Evolutionary conservation across 2,113 vertebrate species (phyloP).

Genomic region (Lophochroa leadbeateri): DNA sequence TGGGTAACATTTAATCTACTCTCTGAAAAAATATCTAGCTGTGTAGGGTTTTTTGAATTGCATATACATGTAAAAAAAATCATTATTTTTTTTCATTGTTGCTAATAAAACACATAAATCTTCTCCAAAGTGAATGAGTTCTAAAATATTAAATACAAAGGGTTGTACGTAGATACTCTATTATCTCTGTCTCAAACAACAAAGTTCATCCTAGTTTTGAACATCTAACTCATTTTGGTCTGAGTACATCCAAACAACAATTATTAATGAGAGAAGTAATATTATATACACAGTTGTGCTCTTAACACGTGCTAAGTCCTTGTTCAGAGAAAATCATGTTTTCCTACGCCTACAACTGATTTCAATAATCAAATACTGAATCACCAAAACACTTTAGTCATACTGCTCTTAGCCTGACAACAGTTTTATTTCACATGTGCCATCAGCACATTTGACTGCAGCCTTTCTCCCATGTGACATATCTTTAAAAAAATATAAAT

Average conservation of each 20-base stretch:
- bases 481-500: background rate
- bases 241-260: background rate
- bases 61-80: background rate
- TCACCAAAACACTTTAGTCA: constrained; percentile 38
- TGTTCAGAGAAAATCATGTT: background rate
- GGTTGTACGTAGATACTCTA: background rate
- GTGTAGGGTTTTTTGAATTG: background rate
- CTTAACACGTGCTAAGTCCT: background rate
- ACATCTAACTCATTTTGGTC: background rate
- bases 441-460: background rate
- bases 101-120: background rate
- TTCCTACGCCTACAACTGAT: background rate
- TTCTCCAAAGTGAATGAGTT: background rate
- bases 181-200: background rate
- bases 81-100: background rate
- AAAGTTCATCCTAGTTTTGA: background rate
- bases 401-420: background rate
- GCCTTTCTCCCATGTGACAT: constrained; percentile 4
- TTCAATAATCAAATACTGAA: constrained; percentile 45
- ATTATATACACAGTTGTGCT: background rate
- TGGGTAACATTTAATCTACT: background rate
- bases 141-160: background rate
- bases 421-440: background rate
- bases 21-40: background rate
- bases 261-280: constrained; percentile 2